Evolutionary conservation across 64 coral and sea anemone species (phyloP).

Genomic region (Porites lutea): DNA sequence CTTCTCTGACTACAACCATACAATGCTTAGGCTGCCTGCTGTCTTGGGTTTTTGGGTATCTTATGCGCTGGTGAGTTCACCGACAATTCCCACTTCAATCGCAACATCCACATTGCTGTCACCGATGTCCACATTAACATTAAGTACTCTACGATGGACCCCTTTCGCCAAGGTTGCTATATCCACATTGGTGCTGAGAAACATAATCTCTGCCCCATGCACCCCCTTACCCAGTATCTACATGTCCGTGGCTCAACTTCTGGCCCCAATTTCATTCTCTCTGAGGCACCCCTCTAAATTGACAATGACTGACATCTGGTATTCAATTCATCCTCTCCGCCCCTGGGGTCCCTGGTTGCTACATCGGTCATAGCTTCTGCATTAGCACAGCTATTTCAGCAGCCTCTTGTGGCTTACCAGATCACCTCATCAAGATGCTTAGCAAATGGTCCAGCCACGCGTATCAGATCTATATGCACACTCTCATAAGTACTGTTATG

Average conservation of each 20-base stretch:
- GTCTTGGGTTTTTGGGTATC: no score
- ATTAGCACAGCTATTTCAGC: no score
- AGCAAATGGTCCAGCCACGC: slow-evolving; percentile 23
- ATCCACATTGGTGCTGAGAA: no score
- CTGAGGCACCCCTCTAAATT: not conserved
- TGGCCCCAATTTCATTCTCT: not conserved
- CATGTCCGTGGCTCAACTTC: not conserved
- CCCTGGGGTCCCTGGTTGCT: no score
- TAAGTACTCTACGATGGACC: slow-evolving; percentile 7
- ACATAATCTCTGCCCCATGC: no score
- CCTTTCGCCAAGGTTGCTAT: not conserved
- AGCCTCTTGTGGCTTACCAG: no score
- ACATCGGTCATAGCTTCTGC: no score
- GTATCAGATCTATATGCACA: no score
- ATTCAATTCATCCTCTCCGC: not conserved
- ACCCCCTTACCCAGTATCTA: not conserved
- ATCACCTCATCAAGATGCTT: not conserved
- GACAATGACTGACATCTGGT: not conserved
- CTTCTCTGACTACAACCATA: no score
- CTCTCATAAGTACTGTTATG: not conserved
- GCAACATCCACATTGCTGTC: not conserved
- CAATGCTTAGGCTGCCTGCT: no score
- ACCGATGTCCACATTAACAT: not conserved
- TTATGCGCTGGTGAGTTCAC: no score
- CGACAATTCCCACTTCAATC: no score